These are phyloP conservation scores for Sebastes minor DNA, from an alignment of 2,797 vertebrate genomes.

Conservation along the genomic window DNA sequence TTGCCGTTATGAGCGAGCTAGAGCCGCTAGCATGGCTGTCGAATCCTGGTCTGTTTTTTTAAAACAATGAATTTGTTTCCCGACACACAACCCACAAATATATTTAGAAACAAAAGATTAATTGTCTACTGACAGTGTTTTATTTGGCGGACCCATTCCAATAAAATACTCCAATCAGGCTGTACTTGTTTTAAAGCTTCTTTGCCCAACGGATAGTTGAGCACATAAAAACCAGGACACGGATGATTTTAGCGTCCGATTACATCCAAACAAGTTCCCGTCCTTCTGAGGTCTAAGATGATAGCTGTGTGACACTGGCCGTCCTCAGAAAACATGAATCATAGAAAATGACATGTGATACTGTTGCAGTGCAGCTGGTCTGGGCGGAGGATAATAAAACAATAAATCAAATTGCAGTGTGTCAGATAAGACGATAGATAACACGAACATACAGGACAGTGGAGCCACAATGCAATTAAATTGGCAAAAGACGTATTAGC, in stretches of 20 bases:
- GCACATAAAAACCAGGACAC: constrained; percentile 29
- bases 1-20: not conserved
- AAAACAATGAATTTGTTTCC: not conserved
- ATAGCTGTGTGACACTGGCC: constrained; percentile 51
- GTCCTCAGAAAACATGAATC: constrained; percentile 59
- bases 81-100: not conserved
- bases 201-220: constrained; percentile 12
- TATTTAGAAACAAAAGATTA: not conserved
- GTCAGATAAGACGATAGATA: constrained; percentile 47
- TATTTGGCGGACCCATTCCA: not conserved
- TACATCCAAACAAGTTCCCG: constrained; percentile 50
- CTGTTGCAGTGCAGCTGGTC: constrained; percentile 59
- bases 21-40: not conserved
- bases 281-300: constrained; percentile 31
- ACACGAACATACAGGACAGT: not conserved
- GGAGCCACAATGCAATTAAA: constrained; percentile 2
- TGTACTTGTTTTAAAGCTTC: constrained; percentile 1
- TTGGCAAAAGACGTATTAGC: not conserved
- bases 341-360: constrained; percentile 63
- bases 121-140: not conserved
- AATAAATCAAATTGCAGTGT: constrained; percentile 50
- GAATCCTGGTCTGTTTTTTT: not conserved
- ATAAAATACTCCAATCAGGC: constrained; percentile 2
- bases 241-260: constrained; percentile 43
- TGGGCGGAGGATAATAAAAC: constrained; percentile 31